Percentiles rank a stretch among this genome's conserved stretches.
Conservation (phyloP, 2,113 vertebrate species). For the Menura novaehollandiae region DNA sequence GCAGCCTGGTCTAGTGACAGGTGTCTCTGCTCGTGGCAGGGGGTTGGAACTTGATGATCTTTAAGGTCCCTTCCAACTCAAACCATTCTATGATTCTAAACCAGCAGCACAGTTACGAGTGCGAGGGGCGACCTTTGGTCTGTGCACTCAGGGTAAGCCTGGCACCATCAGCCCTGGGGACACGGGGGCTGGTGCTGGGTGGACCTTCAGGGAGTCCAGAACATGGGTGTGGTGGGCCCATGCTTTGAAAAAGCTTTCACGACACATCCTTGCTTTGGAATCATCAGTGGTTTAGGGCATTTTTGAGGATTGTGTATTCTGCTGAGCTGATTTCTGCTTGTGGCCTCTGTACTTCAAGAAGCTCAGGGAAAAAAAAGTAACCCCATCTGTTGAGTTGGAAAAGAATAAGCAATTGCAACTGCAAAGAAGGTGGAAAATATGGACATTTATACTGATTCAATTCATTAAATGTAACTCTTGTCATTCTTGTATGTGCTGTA, state of each 20-base stretch:
- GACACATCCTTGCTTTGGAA: background rate
- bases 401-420: background rate
- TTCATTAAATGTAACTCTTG: background rate
- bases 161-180: no score
- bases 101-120: rapidly evolving
- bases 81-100: background rate
- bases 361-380: background rate
- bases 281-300: background rate
- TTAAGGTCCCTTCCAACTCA: background rate
- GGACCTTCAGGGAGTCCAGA: background rate
- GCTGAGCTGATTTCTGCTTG: background rate
- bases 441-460: background rate
- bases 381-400: background rate
- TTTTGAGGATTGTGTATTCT: background rate
- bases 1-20: background rate
- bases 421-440: background rate
- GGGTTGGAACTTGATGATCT: background rate
- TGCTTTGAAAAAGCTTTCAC: background rate
- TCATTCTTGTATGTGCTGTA: background rate
- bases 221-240: no score
- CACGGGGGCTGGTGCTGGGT: rapidly evolving
- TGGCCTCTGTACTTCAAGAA: background rate
- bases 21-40: background rate
- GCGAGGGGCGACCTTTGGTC: no score
- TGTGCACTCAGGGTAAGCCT: background rate